Evolutionary conservation across 2,797 vertebrate genomes (phyloP).

Genomic region (Benthosema pterotum): DNA sequence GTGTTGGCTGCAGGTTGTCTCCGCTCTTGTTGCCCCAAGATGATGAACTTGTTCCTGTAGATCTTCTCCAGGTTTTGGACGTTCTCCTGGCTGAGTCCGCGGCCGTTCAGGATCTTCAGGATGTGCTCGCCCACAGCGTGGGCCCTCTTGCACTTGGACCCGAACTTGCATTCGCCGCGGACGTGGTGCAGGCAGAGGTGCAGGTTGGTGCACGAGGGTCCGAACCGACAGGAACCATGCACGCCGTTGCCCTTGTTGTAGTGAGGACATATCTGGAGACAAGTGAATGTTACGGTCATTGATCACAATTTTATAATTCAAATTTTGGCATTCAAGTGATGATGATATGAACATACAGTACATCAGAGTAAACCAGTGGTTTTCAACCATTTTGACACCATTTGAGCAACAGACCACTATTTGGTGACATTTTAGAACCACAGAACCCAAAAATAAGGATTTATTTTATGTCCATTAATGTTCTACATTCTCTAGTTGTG

Average conservation of each 20-base stretch:
- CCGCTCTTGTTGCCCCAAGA: slow-evolving; percentile 36
- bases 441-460: too few relatives aligned
- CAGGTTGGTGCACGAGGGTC: slow-evolving; percentile 80
- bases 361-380: too few relatives aligned
- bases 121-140: slow-evolving; percentile 70
- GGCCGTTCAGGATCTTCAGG: slow-evolving; percentile 60
- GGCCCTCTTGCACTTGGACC: slow-evolving; percentile 71
- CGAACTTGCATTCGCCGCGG: slow-evolving; percentile 81
- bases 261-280: slow-evolving; percentile 80
- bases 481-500: too few relatives aligned
- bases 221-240: slow-evolving; percentile 75
- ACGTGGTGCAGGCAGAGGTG: slow-evolving; percentile 87
- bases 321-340: too few relatives aligned
- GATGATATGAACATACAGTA: too few relatives aligned
- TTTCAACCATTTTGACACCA: too few relatives aligned
- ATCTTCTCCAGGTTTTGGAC: slow-evolving; percentile 65
- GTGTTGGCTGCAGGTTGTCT: background rate
- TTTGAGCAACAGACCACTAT: too few relatives aligned
- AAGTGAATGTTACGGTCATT: background rate
- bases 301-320: too few relatives aligned
- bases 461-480: too few relatives aligned
- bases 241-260: slow-evolving; percentile 84
- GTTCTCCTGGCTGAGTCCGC: slow-evolving; percentile 69
- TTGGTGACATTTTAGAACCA: too few relatives aligned
- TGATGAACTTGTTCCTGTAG: slow-evolving; percentile 75